Evolutionary conservation across 2,113 vertebrate genomes (phyloP).

Genomic region (Tragelaphus scriptus): DNA sequence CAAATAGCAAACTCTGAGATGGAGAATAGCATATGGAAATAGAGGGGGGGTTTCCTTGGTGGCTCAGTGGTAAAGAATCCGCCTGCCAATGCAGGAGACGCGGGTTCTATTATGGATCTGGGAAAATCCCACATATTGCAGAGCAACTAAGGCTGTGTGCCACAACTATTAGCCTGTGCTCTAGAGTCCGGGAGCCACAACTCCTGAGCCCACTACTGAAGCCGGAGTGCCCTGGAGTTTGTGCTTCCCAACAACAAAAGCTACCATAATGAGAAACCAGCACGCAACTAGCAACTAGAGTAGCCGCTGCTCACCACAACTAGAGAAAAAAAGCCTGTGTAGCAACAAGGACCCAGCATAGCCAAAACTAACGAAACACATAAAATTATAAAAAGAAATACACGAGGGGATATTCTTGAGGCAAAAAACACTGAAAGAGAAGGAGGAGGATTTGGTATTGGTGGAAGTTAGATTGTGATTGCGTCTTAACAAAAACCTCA

Average conservation of each 20-base stretch:
- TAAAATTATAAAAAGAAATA: background rate
- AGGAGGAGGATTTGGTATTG: rapidly evolving
- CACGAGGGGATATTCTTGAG: background rate
- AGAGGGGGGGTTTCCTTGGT: background rate
- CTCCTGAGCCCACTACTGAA: background rate
- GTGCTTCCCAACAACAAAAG: background rate
- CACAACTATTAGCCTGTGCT: background rate
- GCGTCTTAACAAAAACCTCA: background rate
- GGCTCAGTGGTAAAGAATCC: background rate
- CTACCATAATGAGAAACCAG: background rate
- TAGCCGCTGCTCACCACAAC: background rate
- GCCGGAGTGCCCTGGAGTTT: background rate
- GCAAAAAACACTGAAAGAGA: background rate
- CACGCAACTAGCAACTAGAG: background rate
- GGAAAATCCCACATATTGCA: background rate
- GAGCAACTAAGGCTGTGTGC: background rate
- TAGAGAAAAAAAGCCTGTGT: background rate
- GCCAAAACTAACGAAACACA: background rate
- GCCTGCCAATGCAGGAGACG: background rate
- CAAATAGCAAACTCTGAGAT: background rate
- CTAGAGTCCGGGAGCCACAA: background rate
- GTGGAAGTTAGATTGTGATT: background rate
- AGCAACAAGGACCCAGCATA: background rate
- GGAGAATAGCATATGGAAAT: background rate
- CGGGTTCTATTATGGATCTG: background rate